A percentile compares a stretch with the other conserved stretches of the same genome.
phyloP scores from a whole-genome alignment of 2,888 invertebrate species.

The Leptopterna dolabrata region DNA sequence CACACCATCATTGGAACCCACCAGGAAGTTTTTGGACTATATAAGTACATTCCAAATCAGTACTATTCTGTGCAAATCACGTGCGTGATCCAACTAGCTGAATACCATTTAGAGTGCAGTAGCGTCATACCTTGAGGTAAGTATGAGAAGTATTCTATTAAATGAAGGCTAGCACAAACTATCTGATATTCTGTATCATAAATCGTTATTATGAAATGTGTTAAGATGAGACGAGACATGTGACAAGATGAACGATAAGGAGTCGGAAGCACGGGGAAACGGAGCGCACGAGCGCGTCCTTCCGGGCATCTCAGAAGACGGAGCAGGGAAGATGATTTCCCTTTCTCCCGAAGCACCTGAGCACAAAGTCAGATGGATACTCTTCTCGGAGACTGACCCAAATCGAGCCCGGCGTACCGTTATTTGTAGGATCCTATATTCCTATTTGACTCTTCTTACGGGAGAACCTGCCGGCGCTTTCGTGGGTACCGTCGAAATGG shows the following conservation, averaged over 20 bases:
- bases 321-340: neutral
- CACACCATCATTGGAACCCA: no score
- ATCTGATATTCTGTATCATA: neutral
- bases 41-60: no score
- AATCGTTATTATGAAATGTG: neutral
- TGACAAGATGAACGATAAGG: neutral
- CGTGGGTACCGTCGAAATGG: neutral
- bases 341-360: slow-evolving; percentile 35
- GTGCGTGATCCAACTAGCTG: no score
- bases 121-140: no score
- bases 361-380: slow-evolving; percentile 27
- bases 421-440: slow-evolving; percentile 39
- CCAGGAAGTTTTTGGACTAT: no score
- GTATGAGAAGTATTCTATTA: no score
- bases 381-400: slow-evolving; percentile 31
- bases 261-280: neutral
- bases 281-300: neutral
- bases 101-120: no score
- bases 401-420: slow-evolving; percentile 27
- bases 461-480: neutral
- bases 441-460: slow-evolving; percentile 18
- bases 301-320: neutral
- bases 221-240: neutral
- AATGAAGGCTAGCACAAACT: no score
- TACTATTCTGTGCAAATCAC: no score